Conservation (phyloP, 2,888 invertebrate species). For the Diplolepis rosae region DNA sequence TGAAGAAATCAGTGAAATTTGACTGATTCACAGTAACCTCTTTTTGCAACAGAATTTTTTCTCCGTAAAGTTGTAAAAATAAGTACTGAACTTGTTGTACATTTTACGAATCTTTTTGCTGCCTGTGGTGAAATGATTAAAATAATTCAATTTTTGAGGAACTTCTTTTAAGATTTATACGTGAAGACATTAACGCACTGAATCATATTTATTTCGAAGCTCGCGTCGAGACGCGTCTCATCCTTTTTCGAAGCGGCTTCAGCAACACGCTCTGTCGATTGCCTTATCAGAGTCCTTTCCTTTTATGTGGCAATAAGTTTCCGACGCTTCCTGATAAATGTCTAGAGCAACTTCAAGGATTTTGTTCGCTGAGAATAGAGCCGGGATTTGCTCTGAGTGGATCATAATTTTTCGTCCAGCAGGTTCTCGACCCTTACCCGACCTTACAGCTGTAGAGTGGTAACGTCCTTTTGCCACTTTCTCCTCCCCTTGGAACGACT, state of each 20-base stretch:
- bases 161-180: neutral
- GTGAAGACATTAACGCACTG: neutral
- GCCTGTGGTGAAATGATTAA: too few relatives aligned
- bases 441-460: conserved; percentile 8
- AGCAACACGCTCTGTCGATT: conserved; percentile 22
- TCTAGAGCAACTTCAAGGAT: conserved; percentile 40
- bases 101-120: too few relatives aligned
- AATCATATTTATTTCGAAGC: neutral
- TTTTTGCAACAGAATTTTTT: too few relatives aligned
- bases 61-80: too few relatives aligned
- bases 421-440: conserved; percentile 32
- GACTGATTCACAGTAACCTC: too few relatives aligned
- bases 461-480: conserved; percentile 35
- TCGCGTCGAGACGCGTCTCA: neutral
- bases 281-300: conserved; percentile 21
- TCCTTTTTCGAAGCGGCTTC: conserved; percentile 10
- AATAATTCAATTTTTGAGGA: too few relatives aligned
- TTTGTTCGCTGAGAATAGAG: conserved; percentile 36
- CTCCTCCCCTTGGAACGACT: conserved; percentile 37
- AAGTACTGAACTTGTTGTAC: too few relatives aligned
- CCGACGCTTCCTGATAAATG: conserved; percentile 46
- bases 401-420: conserved; percentile 50
- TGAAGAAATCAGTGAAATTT: too few relatives aligned
- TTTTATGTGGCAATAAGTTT: conserved; percentile 33
- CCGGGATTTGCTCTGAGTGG: conserved; percentile 47